phyloP scores from a whole-genome alignment of 2,113 vertebrate genomes.

The Myanophis thanlyinensis region DNA sequence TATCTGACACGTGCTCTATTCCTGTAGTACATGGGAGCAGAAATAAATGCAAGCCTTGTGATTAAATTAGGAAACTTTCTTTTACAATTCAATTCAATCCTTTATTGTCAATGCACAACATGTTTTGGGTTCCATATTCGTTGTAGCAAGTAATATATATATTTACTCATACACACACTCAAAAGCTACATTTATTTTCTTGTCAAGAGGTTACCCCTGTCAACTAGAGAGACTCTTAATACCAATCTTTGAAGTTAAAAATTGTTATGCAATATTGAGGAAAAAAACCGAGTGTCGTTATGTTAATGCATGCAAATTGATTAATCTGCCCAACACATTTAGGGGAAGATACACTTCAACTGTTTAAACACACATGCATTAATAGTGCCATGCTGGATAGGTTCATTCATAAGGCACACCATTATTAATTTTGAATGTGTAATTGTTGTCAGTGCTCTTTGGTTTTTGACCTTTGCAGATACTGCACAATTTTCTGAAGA shows the following conservation, averaged over 20 bases:
- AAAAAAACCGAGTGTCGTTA: conserved; percentile 42
- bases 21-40: background rate
- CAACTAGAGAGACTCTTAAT: background rate
- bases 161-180: background rate
- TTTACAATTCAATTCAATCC: too few species aligned
- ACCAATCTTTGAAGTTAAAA: conserved; percentile 50
- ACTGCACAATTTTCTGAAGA: background rate
- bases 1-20: background rate
- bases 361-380: conserved; percentile 48
- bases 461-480: background rate
- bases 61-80: background rate
- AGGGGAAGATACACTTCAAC: conserved; percentile 36
- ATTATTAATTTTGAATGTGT: background rate
- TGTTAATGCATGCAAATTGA: conserved; percentile 53
- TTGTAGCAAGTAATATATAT: background rate
- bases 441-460: accelerated
- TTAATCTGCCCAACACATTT: conserved; percentile 51
- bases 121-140: background rate
- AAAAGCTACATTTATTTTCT: conserved; percentile 32
- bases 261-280: conserved; percentile 33
- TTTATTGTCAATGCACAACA: too few species aligned
- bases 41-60: background rate
- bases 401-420: conserved; percentile 9
- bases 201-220: conserved; percentile 9
- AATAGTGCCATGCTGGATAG: conserved; percentile 36